Conservation (phyloP, 2,888 invertebrate genomes). For the Apamea epomidion region DNA sequence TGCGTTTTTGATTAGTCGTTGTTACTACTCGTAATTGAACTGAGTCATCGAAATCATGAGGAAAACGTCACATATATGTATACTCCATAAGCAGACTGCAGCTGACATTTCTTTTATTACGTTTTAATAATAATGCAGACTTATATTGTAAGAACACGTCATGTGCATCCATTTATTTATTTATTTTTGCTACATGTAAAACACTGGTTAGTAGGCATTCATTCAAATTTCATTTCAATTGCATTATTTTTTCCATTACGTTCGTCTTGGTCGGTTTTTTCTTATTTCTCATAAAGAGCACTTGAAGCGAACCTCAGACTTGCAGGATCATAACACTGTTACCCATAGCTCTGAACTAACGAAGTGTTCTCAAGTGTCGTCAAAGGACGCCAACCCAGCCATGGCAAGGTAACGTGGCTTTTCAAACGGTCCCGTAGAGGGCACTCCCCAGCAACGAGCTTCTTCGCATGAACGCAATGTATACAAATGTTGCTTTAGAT, state of each 20-base stretch:
- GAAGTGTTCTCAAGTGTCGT: conserved; percentile 75
- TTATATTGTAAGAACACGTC: conserved; percentile 12
- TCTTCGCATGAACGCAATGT: conserved; percentile 56
- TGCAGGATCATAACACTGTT: conserved; percentile 79
- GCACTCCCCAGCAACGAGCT: conserved; percentile 60
- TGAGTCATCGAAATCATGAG: conserved; percentile 3
- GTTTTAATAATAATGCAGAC: conserved; percentile 4
- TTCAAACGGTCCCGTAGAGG: conserved; percentile 69
- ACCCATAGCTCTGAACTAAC: conserved; percentile 76
- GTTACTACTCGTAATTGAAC: not conserved
- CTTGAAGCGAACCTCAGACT: conserved; percentile 65
- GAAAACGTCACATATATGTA: conserved; percentile 10
- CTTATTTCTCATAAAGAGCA: conserved; percentile 58
- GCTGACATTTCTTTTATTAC: not conserved
- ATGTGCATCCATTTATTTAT: conserved; percentile 39
- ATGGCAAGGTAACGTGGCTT: conserved; percentile 71
- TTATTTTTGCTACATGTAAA: no score
- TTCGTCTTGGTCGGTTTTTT: conserved; percentile 43
- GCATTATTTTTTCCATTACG: no score
- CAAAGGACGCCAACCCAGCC: conserved; percentile 74
- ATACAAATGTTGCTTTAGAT: conserved; percentile 54
- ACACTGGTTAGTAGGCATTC: no score
- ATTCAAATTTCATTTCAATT: no score
- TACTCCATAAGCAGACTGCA: not conserved
- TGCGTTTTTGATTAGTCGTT: not conserved